Evolutionary conservation across 2,797 vertebrate genomes (phyloP).

Genomic region (Sandelia bainsii): DNA sequence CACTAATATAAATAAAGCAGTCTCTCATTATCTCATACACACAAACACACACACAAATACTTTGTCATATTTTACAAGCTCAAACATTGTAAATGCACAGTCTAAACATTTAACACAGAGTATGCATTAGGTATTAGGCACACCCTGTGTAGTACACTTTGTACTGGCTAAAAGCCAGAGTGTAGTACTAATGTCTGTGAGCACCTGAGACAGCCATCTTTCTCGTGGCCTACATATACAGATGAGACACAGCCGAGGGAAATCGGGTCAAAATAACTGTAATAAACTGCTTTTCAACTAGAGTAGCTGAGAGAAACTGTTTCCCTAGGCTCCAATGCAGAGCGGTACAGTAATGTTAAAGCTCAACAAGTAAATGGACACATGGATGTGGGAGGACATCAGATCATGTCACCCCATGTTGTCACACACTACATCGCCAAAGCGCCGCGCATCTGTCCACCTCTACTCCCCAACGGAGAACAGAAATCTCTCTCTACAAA

Average conservation of each 20-base stretch:
- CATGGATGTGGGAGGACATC: constrained; percentile 29
- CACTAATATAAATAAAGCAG: constrained; percentile 10
- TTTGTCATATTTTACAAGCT: constrained; percentile 4
- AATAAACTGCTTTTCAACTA: constrained; percentile 46
- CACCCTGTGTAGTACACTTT: too few species aligned
- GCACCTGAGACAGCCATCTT: constrained; percentile 63
- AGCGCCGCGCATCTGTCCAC: not conserved
- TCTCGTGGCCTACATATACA: constrained; percentile 69
- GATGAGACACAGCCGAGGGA: constrained; percentile 36
- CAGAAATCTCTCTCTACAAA: not conserved
- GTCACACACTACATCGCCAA: not conserved
- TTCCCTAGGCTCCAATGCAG: constrained; percentile 17
- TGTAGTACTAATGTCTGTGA: constrained; percentile 36
- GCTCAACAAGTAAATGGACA: constrained; percentile 29
- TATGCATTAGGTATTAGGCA: constrained; percentile 11
- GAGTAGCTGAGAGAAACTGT: constrained; percentile 29
- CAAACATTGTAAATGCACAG: constrained; percentile 6
- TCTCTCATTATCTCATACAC: not conserved
- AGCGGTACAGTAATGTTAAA: constrained; percentile 1
- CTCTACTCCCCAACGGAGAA: not conserved
- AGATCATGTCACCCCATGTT: constrained; percentile 9
- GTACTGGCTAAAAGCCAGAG: constrained; percentile 38
- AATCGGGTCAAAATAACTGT: constrained; percentile 44
- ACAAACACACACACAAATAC: not conserved
- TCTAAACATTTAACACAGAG: constrained; percentile 23